phyloP scores from a whole-genome alignment of 2,113 vertebrate species.

The Thalassoma bifasciatum region DNA sequence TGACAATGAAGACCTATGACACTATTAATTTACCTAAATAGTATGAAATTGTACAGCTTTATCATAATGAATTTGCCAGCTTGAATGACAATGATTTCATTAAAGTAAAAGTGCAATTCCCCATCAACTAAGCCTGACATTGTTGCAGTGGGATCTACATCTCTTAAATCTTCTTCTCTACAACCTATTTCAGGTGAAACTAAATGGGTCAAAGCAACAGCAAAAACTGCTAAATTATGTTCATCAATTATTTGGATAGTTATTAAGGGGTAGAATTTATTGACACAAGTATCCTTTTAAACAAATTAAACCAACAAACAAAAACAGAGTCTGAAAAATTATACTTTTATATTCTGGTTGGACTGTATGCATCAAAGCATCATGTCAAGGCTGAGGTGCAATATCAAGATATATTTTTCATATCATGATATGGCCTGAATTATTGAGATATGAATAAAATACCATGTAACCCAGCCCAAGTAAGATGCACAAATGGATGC shows the following conservation, averaged over 20 bases:
- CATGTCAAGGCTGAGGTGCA: no score
- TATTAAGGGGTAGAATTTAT: neutral
- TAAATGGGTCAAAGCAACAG: neutral
- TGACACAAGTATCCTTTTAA: neutral
- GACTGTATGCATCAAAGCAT: no score
- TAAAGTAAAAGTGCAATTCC: neutral
- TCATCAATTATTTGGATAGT: neutral
- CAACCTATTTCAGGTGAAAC: neutral
- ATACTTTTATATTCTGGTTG: no score
- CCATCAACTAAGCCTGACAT: slow-evolving; percentile 1
- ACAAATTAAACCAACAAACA: neutral
- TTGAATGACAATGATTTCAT: slow-evolving; percentile 26
- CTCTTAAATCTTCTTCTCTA: neutral
- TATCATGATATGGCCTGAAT: no score
- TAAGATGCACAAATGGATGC: slow-evolving; percentile 1
- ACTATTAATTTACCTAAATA: slow-evolving; percentile 39
- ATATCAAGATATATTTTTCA: no score
- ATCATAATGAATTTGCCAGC: slow-evolving; percentile 43
- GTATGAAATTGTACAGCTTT: slow-evolving; percentile 37
- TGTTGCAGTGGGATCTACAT: neutral
- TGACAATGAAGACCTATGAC: slow-evolving; percentile 8
- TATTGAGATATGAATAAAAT: no score
- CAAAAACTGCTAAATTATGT: neutral
- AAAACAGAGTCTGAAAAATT: no score
- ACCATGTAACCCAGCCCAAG: no score